Conservation (phyloP, 2,797 vertebrate species). For the Cossypha polioptera region DNA sequence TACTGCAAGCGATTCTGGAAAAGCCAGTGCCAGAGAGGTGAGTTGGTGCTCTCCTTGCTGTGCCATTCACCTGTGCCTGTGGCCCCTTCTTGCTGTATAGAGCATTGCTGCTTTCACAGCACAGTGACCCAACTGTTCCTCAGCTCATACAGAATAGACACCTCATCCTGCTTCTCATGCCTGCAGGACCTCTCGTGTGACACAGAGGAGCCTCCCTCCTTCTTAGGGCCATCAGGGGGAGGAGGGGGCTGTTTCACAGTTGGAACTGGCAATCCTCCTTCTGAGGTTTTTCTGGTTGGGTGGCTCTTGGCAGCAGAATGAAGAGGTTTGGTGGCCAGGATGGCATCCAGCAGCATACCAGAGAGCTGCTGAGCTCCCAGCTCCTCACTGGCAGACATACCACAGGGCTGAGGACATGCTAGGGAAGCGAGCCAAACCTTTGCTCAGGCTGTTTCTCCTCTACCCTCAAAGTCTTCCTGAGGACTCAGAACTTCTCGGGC, state of each 20-base stretch:
- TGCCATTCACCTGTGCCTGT: rapidly evolving
- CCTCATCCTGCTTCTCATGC: neutral
- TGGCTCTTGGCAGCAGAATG: neutral
- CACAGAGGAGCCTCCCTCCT: neutral
- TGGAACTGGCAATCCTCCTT: rapidly evolving
- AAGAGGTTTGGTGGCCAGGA: neutral
- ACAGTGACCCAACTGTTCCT: neutral
- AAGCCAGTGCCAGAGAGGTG: conserved; percentile 67
- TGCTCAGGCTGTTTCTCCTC: neutral
- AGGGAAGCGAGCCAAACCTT: conserved; percentile 10
- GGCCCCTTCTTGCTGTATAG: neutral
- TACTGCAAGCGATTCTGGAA: conserved; percentile 72
- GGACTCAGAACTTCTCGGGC: conserved; percentile 42
- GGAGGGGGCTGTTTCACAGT: neutral
- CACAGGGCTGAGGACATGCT: neutral
- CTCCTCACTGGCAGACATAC: neutral
- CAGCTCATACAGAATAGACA: neutral
- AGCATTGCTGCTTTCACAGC: neutral
- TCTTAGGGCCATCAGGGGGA: neutral
- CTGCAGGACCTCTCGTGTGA: neutral
- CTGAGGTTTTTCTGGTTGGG: neutral
- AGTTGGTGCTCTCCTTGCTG: conserved; percentile 14
- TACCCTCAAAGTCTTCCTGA: conserved; percentile 48
- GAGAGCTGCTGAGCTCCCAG: neutral
- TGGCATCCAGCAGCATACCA: neutral